A percentile compares a stretch with the other conserved stretches of the same genome.
Conservation (phyloP, 2,888 invertebrate genomes). For the Hyppa rectilinea region DNA sequence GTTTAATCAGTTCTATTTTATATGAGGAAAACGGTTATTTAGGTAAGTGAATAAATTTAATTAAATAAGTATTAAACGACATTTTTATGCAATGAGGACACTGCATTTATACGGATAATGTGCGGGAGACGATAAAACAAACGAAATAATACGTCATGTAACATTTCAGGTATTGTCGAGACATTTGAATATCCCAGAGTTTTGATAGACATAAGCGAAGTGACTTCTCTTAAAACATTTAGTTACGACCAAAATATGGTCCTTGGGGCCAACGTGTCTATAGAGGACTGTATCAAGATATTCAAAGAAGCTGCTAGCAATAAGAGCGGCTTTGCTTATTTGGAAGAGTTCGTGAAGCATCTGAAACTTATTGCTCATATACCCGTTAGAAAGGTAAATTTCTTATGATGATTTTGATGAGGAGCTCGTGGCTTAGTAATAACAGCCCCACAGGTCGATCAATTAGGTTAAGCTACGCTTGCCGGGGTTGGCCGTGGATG, state of each 20-base stretch:
- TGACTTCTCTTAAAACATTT: constrained; percentile 77
- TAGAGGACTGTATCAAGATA: constrained; percentile 89
- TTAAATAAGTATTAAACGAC: not conserved
- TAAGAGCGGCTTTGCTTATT: constrained; percentile 87
- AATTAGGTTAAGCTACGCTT: too few species aligned
- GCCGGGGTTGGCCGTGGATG: too few species aligned
- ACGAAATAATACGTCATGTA: not conserved
- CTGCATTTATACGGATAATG: not conserved
- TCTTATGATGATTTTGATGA: too few species aligned
- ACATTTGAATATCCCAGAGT: constrained; percentile 76
- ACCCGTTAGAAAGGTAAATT: constrained; percentile 91
- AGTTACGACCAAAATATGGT: constrained; percentile 81
- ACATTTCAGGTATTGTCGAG: constrained; percentile 84
- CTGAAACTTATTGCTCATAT: constrained; percentile 91
- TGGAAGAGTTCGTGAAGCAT: constrained; percentile 90
- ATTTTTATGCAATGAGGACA: not conserved
- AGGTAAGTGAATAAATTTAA: too few species aligned
- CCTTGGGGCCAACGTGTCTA: constrained; percentile 91
- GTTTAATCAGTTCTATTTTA: not conserved
- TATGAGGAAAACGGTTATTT: not conserved
- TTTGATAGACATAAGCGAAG: constrained; percentile 82
- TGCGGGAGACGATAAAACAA: not conserved
- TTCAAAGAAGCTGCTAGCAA: constrained; percentile 80
- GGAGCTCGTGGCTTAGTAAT: too few species aligned
- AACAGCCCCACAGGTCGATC: too few species aligned